These are phyloP conservation scores for Azorinus chamasolen DNA, from an alignment of 2,888 invertebrate genomes.

Conservation along the genomic window DNA sequence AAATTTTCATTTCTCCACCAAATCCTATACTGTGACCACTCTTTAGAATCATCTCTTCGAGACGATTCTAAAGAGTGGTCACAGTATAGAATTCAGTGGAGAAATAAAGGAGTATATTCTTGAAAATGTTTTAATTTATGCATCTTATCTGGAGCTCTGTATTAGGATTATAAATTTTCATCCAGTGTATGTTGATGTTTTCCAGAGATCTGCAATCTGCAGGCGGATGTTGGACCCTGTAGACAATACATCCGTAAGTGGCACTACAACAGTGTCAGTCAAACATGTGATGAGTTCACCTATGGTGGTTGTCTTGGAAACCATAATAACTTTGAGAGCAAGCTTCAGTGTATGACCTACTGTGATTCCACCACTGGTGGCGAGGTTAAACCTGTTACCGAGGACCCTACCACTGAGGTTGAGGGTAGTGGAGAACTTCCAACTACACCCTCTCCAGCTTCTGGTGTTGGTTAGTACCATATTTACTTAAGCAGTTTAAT, in stretches of 20 bases:
- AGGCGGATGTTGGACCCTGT: conserved; percentile 63
- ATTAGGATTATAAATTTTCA: no score
- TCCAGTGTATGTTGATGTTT: no score
- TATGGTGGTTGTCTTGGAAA: conserved; percentile 90
- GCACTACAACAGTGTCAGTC: conserved; percentile 87
- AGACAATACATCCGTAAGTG: conserved; percentile 77
- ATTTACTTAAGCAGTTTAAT: no score
- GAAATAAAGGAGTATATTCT: no score
- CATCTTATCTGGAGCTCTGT: no score
- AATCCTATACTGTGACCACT: no score
- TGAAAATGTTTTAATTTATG: no score
- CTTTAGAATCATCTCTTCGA: no score
- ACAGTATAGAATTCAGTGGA: no score
- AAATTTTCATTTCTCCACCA: no score
- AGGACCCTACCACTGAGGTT: conserved; percentile 9
- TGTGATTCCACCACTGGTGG: conserved; percentile 41
- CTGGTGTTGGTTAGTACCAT: conserved; percentile 45
- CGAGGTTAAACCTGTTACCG: conserved; percentile 7
- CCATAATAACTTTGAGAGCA: conserved; percentile 88
- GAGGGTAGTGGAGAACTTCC: conserved; percentile 53
- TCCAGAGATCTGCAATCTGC: conserved; percentile 58
- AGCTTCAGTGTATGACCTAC: conserved; percentile 61
- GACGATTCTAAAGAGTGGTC: no score
- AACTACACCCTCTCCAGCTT: conserved; percentile 8
- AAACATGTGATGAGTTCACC: conserved; percentile 91